Conservation (phyloP, 2,888 invertebrate species). For the Heterodera filipjevi region DNA sequence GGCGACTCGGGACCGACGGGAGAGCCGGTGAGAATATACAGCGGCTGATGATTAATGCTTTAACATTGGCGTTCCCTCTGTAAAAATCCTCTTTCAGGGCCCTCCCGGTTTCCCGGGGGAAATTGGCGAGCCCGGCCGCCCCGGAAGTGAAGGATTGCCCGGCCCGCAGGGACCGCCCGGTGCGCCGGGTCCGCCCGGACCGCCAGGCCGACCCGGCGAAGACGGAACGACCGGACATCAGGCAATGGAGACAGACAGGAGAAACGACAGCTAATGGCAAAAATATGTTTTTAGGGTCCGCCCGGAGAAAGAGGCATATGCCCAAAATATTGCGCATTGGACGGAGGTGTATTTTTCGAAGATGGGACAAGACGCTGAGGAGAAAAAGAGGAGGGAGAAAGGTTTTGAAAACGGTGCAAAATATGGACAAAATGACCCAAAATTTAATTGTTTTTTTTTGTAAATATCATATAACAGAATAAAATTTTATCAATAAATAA, state of each 20-base stretch:
- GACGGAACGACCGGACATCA: conserved; percentile 11
- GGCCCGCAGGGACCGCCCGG: conserved; percentile 33
- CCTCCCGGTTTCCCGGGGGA: conserved; percentile 31
- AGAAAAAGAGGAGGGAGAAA: background rate
- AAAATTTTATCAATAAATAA: no score
- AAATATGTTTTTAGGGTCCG: background rate
- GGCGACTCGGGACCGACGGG: conserved; percentile 64
- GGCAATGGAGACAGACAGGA: background rate
- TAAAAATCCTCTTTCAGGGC: background rate
- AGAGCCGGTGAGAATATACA: conserved; percentile 47
- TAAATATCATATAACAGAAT: no score
- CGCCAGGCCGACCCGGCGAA: conserved; percentile 31
- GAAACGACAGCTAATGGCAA: background rate
- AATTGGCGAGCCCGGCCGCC: conserved; percentile 28
- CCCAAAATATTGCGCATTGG: conserved; percentile 62
- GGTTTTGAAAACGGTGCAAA: background rate
- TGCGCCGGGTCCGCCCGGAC: conserved; percentile 26
- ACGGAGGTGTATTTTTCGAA: conserved; percentile 64
- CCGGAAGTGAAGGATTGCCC: conserved; percentile 22
- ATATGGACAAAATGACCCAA: background rate
- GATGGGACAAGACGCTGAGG: conserved; percentile 52
- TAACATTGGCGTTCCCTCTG: no score
- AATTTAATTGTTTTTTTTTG: background rate
- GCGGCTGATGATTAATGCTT: no score
- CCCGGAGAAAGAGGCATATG: conserved; percentile 56